Base-by-base conservation (phyloP, 2,888 invertebrate genomes). In the Hydrotaea cyrtoneurina region DNA sequence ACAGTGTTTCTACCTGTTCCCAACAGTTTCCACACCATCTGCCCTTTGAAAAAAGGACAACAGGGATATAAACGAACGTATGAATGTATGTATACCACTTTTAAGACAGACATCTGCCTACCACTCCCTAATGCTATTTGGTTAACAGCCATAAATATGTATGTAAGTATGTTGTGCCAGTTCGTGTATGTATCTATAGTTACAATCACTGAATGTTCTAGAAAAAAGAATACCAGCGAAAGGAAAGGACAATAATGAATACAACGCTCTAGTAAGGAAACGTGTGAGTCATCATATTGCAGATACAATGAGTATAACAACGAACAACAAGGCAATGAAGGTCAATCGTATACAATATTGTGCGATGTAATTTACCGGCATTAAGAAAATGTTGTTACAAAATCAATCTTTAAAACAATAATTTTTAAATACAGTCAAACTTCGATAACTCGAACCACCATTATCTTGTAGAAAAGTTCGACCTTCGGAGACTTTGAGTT, bases 201-300 rank as follows among this genome's bases (percentile, higher is more conserved):
- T 59, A 55, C 66, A 13, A 23, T 13, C 69, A 66, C 8, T n/a
- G 50, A n/a, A 50, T 50, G 50, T 50, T 50, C 15, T 19, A 66
- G 59, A 23, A 59, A n/a, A 19, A 57, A 57, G 57, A 21, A 13
- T 26, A 59, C 4, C 15, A 66, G 17, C 21, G 50, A 21, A 39
- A 81, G 74, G 26, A 69, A 39, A 81, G 75, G 26, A 69, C 69
- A 82, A 71, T 43, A 59, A 23, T 46, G 50, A 82, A 66, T 26
- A 66, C n/a, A 43, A 43, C 77, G 76, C 83, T 74, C 80, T 80
- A 43, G 50, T 19, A 62, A 46, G 39, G 57, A 19, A 73, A 69
- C 23, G 43, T 17, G 71, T 83, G 83, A 83, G 73, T 83, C 83
- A 83, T 73, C 53, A 46, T 23, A 75, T 64, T 83, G 83, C 83